phyloP scores from a whole-genome alignment of 92 coral and sea anemone species.

The Phenganax marumi region DNA sequence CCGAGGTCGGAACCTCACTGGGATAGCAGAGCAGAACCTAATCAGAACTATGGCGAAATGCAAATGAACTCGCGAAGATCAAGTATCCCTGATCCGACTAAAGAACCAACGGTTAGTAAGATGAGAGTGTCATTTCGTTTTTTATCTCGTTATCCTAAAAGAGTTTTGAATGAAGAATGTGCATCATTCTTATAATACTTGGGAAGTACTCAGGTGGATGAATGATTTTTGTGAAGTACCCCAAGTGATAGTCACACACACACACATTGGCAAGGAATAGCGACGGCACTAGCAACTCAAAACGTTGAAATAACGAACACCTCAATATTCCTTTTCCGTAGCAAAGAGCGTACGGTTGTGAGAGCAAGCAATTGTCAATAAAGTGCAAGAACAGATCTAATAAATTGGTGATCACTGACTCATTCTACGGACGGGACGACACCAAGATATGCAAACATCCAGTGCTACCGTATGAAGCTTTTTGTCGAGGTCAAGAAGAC shows the following conservation, averaged over 20 bases:
- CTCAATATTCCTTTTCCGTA: background rate
- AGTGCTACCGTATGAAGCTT: conserved; percentile 75
- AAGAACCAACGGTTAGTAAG: conserved; percentile 15
- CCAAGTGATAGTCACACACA: too few relatives aligned
- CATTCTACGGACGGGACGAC: conserved; percentile 86
- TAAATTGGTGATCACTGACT: conserved; percentile 77
- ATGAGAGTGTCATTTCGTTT: background rate
- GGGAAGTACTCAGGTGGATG: too few relatives aligned
- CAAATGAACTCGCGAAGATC: conserved; percentile 30
- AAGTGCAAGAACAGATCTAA: conserved; percentile 58
- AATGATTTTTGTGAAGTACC: too few relatives aligned
- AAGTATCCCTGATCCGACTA: conserved; percentile 26
- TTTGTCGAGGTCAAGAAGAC: conserved; percentile 69
- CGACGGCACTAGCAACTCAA: background rate
- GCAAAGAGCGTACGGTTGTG: conserved; percentile 38
- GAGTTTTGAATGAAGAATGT: too few relatives aligned
- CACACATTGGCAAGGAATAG: too few relatives aligned
- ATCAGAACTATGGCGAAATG: conserved; percentile 8
- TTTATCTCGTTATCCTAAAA: background rate
- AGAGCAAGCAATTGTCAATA: conserved; percentile 33
- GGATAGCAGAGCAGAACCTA: conserved; percentile 4
- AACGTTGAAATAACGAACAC: background rate
- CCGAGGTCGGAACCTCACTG: conserved; percentile 13
- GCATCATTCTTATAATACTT: too few relatives aligned
- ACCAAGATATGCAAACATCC: conserved; percentile 76